Percentiles rank a stretch among this genome's conserved stretches.
Evolutionary conservation across 2,797 vertebrate genomes (phyloP).

Genomic region (Notoglanidium macrostoma): DNA sequence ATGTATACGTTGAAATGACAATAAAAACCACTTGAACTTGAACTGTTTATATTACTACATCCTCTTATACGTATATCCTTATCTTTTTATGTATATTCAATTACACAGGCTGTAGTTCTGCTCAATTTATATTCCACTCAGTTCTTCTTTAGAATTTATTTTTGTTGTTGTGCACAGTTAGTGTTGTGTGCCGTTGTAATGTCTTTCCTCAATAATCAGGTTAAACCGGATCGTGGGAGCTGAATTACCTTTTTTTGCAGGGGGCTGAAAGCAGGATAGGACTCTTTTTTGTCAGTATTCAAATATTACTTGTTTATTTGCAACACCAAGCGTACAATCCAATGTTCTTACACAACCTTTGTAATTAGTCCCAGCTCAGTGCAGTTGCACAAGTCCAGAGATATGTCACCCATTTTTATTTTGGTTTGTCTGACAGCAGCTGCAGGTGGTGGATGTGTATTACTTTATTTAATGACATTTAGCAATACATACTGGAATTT

Average conservation of each 20-base stretch:
- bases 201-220: background rate
- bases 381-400: background rate
- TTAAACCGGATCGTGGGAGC: background rate
- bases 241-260: background rate
- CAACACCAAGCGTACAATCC: background rate
- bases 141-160: too few species aligned
- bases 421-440: background rate
- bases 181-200: background rate
- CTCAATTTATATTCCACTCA: background rate
- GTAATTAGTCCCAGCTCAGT: background rate
- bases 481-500: background rate
- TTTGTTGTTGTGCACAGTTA: background rate
- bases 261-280: background rate
- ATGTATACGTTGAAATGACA: too few species aligned
- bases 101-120: background rate
- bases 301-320: conserved; percentile 5
- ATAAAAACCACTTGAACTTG: too few species aligned
- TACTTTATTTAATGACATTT: background rate
- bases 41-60: background rate
- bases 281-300: background rate
- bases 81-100: too few species aligned
- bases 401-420: background rate
- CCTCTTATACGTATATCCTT: too few species aligned
- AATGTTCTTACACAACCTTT: background rate
- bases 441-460: background rate